These are phyloP conservation scores for Heliconius sara DNA, from an alignment of 2,888 invertebrate genomes.

Conservation along the genomic window DNA sequence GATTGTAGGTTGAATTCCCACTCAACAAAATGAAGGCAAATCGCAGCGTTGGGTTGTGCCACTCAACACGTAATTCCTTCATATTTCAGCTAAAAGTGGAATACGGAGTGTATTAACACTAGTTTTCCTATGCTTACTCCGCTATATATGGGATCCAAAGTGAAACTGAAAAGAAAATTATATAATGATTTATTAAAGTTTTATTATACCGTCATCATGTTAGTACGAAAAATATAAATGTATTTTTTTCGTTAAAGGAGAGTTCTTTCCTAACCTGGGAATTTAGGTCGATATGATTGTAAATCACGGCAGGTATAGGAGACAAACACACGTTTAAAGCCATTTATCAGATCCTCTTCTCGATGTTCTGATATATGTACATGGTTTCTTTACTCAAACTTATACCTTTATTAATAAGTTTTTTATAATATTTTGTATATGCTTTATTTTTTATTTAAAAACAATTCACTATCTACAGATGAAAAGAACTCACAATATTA, in stretches of 20 bases:
- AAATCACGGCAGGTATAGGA: constrained; percentile 24
- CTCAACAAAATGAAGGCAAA: too few species aligned
- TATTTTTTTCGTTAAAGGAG: neutral
- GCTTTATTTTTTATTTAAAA: neutral
- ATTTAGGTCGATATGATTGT: constrained; percentile 24
- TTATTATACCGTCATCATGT: too few species aligned
- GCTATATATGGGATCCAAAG: neutral
- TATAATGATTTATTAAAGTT: too few species aligned
- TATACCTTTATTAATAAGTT: constrained; percentile 9
- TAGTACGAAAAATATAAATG: neutral
- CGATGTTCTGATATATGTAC: neutral
- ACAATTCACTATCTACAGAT: too few species aligned
- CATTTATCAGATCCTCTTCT: constrained; percentile 23
- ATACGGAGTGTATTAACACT: neutral
- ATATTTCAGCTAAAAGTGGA: neutral
- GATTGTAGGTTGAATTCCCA: too few species aligned
- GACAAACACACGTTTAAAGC: constrained; percentile 21
- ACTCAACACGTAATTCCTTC: too few species aligned
- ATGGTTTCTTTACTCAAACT: neutral
- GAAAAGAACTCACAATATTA: too few species aligned
- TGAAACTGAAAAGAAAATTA: neutral
- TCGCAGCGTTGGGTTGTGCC: too few species aligned
- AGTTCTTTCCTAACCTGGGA: constrained; percentile 1
- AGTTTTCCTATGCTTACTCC: neutral
- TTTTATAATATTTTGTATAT: neutral